Evolutionary conservation across 2,113 vertebrate genomes (phyloP).

Genomic region (Microcebus lehilahytsara): DNA sequence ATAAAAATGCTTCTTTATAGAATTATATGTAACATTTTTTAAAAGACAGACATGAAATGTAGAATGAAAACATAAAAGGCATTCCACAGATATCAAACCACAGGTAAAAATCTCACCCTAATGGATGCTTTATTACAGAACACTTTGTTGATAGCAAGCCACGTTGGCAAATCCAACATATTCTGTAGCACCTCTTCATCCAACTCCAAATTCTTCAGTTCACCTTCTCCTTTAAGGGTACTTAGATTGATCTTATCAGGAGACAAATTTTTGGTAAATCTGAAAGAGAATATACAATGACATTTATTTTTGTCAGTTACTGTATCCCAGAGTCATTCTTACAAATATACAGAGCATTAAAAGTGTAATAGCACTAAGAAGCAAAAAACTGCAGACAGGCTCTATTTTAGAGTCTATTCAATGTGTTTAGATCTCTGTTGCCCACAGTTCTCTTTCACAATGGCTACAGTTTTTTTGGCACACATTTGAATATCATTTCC

Average conservation of each 20-base stretch:
- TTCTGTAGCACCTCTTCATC: conserved; percentile 99
- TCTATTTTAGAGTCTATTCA: not conserved
- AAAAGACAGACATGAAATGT: not conserved
- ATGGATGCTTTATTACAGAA: conserved; percentile 98
- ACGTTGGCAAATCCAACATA: conserved; percentile 98
- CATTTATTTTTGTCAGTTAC: conserved; percentile 25
- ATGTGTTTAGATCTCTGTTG: not conserved
- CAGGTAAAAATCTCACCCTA: conserved; percentile 87
- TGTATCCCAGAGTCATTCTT: not conserved
- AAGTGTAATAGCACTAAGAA: not conserved
- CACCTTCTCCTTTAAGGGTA: conserved; percentile 97
- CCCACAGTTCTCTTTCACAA: not conserved
- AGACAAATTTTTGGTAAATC: conserved; percentile 99
- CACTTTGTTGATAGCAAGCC: conserved; percentile 98
- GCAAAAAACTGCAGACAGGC: not conserved
- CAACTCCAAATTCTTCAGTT: conserved; percentile 97
- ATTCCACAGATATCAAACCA: not conserved
- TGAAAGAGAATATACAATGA: conserved; percentile 77
- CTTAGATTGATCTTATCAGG: conserved; percentile 99
- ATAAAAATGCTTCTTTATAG: not conserved
- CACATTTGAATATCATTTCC: not conserved
- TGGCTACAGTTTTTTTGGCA: not conserved
- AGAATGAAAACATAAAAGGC: not conserved
- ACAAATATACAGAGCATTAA: conserved; percentile 16
- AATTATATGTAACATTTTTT: conserved; percentile 16